phyloP scores from a whole-genome alignment of 2,113 vertebrate genomes.

The Syrrhaptes paradoxus region DNA sequence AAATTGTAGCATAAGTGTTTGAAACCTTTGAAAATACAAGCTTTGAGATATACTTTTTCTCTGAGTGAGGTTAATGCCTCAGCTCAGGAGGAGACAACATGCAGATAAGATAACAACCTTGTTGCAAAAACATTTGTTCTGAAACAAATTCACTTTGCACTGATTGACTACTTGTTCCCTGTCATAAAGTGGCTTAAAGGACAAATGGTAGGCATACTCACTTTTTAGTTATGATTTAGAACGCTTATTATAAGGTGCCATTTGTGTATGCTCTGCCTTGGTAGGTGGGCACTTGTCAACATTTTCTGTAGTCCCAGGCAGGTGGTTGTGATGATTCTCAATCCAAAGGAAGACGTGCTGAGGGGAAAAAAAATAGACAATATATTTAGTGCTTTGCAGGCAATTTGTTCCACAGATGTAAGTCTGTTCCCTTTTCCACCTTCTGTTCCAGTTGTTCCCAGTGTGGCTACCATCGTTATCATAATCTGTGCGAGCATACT shows the following conservation, averaged over 20 bases:
- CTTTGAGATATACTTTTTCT: neutral
- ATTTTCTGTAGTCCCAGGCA: neutral
- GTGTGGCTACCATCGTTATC: slow-evolving; percentile 85
- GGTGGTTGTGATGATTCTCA: neutral
- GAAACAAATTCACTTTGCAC: neutral
- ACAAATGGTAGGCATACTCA: neutral
- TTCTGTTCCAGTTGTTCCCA: slow-evolving; percentile 82
- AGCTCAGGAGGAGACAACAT: neutral
- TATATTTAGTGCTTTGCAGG: neutral
- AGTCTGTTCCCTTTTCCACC: neutral
- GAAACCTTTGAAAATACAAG: neutral
- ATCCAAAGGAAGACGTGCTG: neutral
- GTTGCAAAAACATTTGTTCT: neutral
- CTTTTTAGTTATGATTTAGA: neutral
- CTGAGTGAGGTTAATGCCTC: neutral
- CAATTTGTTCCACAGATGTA: neutral
- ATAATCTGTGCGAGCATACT: slow-evolving; percentile 88
- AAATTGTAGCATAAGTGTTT: neutral
- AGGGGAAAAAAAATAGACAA: neutral
- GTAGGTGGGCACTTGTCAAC: neutral
- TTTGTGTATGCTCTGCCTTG: neutral
- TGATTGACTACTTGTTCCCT: neutral
- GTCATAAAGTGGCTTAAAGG: neutral
- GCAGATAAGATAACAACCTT: neutral
- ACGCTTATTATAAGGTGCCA: neutral